Evolutionary conservation across 2,797 vertebrate species (phyloP), one percentile per base, ranked within the genome.

Genomic region (Coracias cyanogaster): DNA sequence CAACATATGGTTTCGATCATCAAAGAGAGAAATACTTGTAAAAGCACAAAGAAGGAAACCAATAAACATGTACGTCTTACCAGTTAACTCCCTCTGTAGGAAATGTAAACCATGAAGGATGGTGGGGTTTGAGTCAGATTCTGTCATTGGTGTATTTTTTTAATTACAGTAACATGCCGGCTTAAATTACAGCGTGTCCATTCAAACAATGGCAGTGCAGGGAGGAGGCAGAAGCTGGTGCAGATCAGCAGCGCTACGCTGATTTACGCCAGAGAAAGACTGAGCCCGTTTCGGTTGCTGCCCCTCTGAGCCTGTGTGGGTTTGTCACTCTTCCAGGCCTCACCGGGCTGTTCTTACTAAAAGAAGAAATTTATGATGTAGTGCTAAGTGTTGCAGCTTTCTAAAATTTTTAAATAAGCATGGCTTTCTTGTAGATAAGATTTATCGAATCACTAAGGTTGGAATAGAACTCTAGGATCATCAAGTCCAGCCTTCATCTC

Each of bases 1-100:
- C 91, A 43, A 95, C 97, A 98, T 97, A 97, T 97, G 97, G 95
- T 98, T 97, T 97, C 96, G 94, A 97, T 98, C 95, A 98, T 96
- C 95, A 97, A 96, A 97, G 95, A 96, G 93, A 96, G 96, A 98
- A 97, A 94, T 86, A 91, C 92, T 97, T 97, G 95, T 97, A 97
- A 97, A 97, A 96, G 83, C 93, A 91, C 94, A 94, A 58, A 90
- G 94, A 95, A 91, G 93, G 91, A 86, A 96, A 96, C 94, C 96
- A 95, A 90, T 96, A 95, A 97, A 97, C 94, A 94, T 55, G 73
- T 91, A 89, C 93, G 85, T 96, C 93, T 93, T 95, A 91, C 92
- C 88, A 62, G 95, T 95, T 95, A 96, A 96, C 94, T 98, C 94
- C 92, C 93, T 96, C 93, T 86, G 82, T 95, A 96, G 94, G 96